A percentile compares a stretch with the other conserved stretches of the same genome.
Conservation (phyloP, 1,140 invertebrate species). For the Zaprionus davidi region DNA sequence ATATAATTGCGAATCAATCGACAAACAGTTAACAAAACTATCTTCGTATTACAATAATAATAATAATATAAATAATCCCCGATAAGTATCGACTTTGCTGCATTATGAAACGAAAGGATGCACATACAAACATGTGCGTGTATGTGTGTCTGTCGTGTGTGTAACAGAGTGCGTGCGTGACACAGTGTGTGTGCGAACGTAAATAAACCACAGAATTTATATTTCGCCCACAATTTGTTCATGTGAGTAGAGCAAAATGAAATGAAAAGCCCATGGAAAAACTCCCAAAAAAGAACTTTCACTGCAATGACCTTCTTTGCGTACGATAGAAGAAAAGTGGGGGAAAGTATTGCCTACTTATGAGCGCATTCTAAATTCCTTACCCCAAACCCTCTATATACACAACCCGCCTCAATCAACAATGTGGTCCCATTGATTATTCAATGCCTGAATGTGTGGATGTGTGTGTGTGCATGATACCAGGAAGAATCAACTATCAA, state of each 20-base stretch:
- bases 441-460: constrained; percentile 42
- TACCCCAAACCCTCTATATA: constrained; percentile 15
- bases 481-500: constrained; percentile 4
- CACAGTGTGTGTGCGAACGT: constrained; percentile 51
- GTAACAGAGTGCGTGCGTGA: constrained; percentile 10
- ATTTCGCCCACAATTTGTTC: constrained; percentile 59
- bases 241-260: constrained; percentile 64
- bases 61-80: not conserved
- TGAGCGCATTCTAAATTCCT: constrained; percentile 40
- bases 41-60: not conserved
- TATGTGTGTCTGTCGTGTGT: constrained; percentile 10
- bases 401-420: constrained; percentile 38
- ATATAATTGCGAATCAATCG: constrained; percentile 25
- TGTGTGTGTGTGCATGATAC: constrained; percentile 20
- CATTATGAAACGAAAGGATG: constrained; percentile 66
- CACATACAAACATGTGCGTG: constrained; percentile 49
- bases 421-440: constrained; percentile 64
- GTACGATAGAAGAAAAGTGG: constrained; percentile 4
- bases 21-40: constrained; percentile 27
- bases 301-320: constrained; percentile 52
- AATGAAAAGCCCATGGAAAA: constrained; percentile 12
- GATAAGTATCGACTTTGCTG: not conserved
- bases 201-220: constrained; percentile 63
- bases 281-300: constrained; percentile 27
- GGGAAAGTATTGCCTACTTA: constrained; percentile 56